Evolutionary conservation across 2,113 vertebrate genomes (phyloP).

Genomic region (Gnathochromis pfefferi): DNA sequence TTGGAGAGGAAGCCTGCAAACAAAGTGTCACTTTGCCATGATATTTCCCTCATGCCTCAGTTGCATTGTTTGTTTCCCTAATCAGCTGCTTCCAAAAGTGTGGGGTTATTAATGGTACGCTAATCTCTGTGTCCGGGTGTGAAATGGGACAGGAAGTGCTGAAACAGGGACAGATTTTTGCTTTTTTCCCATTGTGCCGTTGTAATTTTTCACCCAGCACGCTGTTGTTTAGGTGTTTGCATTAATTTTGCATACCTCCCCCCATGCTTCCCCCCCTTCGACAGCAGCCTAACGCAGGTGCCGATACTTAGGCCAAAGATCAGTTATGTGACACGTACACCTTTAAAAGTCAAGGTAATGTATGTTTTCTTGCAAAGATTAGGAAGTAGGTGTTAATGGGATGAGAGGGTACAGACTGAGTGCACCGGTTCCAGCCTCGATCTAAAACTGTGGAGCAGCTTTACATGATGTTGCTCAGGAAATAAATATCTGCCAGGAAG

Average conservation of each 20-base stretch:
- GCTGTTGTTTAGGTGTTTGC: slow-evolving; percentile 32
- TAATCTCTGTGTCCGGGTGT: slow-evolving; percentile 23
- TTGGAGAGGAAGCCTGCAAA: background rate
- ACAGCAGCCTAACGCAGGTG: background rate
- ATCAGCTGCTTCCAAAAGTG: background rate
- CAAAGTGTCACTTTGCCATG: slow-evolving; percentile 4
- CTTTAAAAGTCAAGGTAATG: background rate
- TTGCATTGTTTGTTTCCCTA: slow-evolving; percentile 1
- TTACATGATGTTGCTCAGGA: background rate
- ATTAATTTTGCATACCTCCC: slow-evolving; percentile 47
- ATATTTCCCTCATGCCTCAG: background rate
- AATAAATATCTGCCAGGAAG: background rate
- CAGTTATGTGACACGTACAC: background rate
- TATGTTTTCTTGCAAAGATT: background rate
- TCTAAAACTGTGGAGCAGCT: background rate
- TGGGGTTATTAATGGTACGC: slow-evolving; percentile 2
- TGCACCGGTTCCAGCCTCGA: background rate
- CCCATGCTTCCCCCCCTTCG: background rate
- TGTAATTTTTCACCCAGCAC: background rate
- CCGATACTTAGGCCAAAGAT: slow-evolving; percentile 17
- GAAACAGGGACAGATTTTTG: background rate
- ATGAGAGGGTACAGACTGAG: background rate
- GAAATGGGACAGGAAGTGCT: background rate
- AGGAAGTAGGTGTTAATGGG: background rate
- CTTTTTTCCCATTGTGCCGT: background rate